Evolutionary conservation across 2,888 invertebrate species (phyloP).

Genomic region (Eupeodes latifasciatus): DNA sequence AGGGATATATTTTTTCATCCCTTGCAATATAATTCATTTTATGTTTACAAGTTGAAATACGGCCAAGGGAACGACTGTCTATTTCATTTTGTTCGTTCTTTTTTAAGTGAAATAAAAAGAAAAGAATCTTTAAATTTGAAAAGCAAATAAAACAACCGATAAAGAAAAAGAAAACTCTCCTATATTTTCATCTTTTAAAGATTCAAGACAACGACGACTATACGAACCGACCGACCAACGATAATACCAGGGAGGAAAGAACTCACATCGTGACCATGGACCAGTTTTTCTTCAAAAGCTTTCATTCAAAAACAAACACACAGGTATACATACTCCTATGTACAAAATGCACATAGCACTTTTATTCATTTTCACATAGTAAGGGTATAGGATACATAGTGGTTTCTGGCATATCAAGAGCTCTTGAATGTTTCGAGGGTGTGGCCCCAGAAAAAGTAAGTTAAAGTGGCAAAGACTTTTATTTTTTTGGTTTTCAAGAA

Average conservation of each 20-base stretch:
- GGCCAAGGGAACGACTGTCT: constrained; percentile 46
- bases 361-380: not conserved
- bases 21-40: constrained; percentile 39
- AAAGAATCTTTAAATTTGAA: constrained; percentile 31
- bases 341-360: not conserved
- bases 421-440: constrained; percentile 36
- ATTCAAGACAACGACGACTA: constrained; percentile 18
- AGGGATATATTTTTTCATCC: not conserved
- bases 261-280: constrained; percentile 56
- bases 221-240: not conserved
- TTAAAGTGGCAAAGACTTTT: constrained; percentile 45
- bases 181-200: constrained; percentile 28
- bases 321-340: too few species aligned
- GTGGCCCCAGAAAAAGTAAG: constrained; percentile 43
- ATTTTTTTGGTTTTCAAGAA: constrained; percentile 16
- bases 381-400: not conserved
- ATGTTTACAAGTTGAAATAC: constrained; percentile 59
- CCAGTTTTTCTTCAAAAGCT: constrained; percentile 37
- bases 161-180: constrained; percentile 12
- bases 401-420: not conserved
- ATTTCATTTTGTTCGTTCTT: not conserved
- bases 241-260: constrained; percentile 17
- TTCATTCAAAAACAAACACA: constrained; percentile 25
- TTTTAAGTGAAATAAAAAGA: not conserved
- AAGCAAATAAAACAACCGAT: constrained; percentile 54